These are phyloP conservation scores for Engraulis encrasicolus DNA, from an alignment of 2,113 vertebrate species.

Conservation along the genomic window DNA sequence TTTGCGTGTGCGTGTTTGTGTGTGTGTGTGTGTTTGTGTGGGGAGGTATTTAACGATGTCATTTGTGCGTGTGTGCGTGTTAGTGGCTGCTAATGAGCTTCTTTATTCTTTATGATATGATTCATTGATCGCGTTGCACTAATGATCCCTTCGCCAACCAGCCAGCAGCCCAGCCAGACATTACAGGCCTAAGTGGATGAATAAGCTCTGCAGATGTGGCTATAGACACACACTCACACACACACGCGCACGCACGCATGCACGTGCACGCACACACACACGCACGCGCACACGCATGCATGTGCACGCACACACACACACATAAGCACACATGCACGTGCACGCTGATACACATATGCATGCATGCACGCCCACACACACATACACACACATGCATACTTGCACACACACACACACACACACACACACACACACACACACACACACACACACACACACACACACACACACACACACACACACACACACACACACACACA, in stretches of 20 bases:
- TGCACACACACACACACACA: background rate
- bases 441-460: background rate
- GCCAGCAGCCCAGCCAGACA: background rate
- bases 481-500: no score
- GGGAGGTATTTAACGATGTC: background rate
- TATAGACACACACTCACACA: background rate
- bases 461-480: no score
- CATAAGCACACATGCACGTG: background rate
- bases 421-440: background rate
- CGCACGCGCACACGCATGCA: background rate
- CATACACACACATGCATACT: background rate
- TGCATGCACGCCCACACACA: background rate
- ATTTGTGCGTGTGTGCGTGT: background rate
- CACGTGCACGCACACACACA: background rate
- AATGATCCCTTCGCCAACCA: background rate
- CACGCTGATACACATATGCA: background rate
- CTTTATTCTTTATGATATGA: slow-evolving; percentile 9
- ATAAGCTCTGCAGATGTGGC: background rate
- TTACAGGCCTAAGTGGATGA: background rate
- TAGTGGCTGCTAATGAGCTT: background rate
- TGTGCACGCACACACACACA: background rate
- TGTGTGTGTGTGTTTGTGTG: no score
- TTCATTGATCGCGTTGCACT: background rate
- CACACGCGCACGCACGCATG: background rate
- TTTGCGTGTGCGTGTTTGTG: no score